A percentile compares a stretch with the other conserved stretches of the same genome.
These are phyloP conservation scores for Zoroaster sp. DNA, from an alignment of 53 echinoderm and acorn worm species.

Conservation along the genomic window DNA sequence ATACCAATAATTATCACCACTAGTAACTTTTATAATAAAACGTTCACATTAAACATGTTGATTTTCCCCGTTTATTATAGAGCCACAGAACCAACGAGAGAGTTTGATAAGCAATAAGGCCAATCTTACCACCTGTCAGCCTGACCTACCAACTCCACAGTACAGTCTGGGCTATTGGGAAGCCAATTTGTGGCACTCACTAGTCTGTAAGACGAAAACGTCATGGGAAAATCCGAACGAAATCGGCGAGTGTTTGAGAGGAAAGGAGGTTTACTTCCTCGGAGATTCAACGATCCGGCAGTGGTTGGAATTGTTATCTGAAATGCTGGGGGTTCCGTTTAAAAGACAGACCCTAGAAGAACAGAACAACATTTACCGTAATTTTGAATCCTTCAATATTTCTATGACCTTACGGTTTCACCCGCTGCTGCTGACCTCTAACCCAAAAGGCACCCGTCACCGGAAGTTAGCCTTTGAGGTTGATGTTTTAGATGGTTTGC, in stretches of 20 bases:
- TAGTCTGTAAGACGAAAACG: not conserved
- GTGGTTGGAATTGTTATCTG: conserved; percentile 13
- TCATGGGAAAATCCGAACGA: conserved; percentile 3
- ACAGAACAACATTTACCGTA: not conserved
- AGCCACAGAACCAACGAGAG: not conserved
- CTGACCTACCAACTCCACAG: not conserved
- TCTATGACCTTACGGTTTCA: conserved; percentile 7
- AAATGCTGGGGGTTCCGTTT: conserved; percentile 1
- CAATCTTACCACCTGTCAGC: conserved; percentile 6
- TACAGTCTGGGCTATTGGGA: conserved; percentile 50
- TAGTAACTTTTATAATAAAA: too few species aligned
- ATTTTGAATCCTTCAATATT: not conserved
- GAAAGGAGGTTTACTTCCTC: conserved; percentile 31
- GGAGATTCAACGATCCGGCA: conserved; percentile 41
- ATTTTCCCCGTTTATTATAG: too few species aligned
- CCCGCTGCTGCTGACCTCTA: not conserved
- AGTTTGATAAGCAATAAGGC: not conserved
- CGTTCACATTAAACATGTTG: too few species aligned
- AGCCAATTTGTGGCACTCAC: conserved; percentile 43
- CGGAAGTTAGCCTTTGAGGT: not conserved
- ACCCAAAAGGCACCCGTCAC: not conserved
- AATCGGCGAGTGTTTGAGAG: conserved; percentile 22
- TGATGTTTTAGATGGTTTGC: conserved; percentile 45
- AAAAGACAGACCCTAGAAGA: not conserved
- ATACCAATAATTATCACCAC: too few species aligned